Evolutionary conservation across 2,113 vertebrate genomes (phyloP).

Genomic region (Plecturocebus donacophilus): DNA sequence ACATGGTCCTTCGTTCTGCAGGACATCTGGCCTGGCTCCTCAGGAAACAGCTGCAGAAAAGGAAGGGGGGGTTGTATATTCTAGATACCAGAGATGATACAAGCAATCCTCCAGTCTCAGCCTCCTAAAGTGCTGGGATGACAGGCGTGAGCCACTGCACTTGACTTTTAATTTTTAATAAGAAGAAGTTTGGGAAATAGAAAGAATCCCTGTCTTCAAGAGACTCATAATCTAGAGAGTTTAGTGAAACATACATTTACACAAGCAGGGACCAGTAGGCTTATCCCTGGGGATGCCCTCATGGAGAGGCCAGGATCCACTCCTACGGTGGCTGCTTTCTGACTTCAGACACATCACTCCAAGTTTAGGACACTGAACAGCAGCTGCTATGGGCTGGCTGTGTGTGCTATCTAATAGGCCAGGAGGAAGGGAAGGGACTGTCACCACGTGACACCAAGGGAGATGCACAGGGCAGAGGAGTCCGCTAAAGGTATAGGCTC

Average conservation of each 20-base stretch:
- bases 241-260: neutral
- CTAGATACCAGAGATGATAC: neutral
- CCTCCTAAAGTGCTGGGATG: too few species aligned
- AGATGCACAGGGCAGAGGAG: neutral
- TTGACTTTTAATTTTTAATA: neutral
- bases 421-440: neutral
- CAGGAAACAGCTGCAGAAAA: neutral
- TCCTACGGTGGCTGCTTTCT: fast-evolving
- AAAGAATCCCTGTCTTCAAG: neutral
- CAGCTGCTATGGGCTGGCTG: neutral
- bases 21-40: neutral
- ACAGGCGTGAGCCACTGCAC: too few species aligned
- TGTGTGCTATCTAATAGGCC: neutral
- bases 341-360: neutral
- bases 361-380: too few species aligned
- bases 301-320: neutral
- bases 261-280: too few species aligned
- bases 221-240: neutral
- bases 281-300: too few species aligned
- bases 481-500: neutral
- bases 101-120: too few species aligned
- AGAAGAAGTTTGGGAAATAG: neutral
- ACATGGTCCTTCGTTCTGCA: neutral
- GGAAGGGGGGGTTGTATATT: neutral
- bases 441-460: neutral